Conservation (phyloP, 2,888 invertebrate genomes). For the Sesia apiformis region DNA sequence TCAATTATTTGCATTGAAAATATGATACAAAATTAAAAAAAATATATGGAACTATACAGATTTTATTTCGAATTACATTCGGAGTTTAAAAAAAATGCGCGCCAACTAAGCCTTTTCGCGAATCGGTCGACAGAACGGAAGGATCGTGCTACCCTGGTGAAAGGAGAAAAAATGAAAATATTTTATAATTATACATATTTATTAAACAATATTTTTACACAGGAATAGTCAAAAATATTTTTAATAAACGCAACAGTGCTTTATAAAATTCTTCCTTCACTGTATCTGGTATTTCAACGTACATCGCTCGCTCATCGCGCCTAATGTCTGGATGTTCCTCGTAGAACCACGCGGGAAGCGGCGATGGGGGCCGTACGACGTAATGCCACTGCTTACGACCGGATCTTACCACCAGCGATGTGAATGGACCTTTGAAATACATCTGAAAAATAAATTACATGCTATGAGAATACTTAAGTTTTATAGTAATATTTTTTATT, state of each 20-base stretch:
- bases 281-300: constrained; percentile 23
- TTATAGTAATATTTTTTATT: too few relatives aligned
- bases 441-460: constrained; percentile 22
- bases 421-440: constrained; percentile 29
- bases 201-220: constrained; percentile 10
- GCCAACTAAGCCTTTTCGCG: too few relatives aligned
- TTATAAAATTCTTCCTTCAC: constrained; percentile 24
- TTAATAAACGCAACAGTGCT: constrained; percentile 14
- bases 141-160: too few relatives aligned
- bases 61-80: too few relatives aligned
- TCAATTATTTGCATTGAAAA: too few relatives aligned
- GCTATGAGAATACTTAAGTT: too few relatives aligned
- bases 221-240: constrained; percentile 18
- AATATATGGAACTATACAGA: too few relatives aligned
- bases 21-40: too few relatives aligned
- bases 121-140: too few relatives aligned
- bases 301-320: constrained; percentile 9
- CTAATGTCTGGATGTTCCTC: constrained; percentile 15
- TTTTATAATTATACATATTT: neutral
- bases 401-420: constrained; percentile 22
- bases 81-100: too few relatives aligned
- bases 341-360: constrained; percentile 40
- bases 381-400: constrained; percentile 29
- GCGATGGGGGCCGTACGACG: constrained; percentile 21
- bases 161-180: too few relatives aligned